Base-by-base conservation (phyloP, 1,140 invertebrate species). In the Drosophila willistoni region DNA sequence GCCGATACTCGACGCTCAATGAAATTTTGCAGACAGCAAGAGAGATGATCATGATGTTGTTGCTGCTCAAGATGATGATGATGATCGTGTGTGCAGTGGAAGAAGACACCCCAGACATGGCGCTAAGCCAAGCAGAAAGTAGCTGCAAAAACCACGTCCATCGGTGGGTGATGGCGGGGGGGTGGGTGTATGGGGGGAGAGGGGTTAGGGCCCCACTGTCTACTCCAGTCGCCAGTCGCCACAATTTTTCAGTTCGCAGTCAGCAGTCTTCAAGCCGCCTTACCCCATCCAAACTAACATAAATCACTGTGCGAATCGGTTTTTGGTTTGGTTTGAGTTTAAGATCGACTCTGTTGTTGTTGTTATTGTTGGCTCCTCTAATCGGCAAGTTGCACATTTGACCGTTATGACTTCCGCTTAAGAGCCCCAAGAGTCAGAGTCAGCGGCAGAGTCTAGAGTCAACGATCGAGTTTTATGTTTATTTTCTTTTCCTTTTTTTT, bases 371-470 rank as follows among this genome's bases (percentile, higher is more conserved):
- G 39, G 17, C 44, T 56, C 59, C 73, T 62, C 68, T 80, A 76
- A 79, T 68, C 59, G 29, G 62, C 61, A 44, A 73, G 34, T 39
- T 66, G 73, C 78, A 73, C 65, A 54, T 55, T 65, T 81, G 82
- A 85, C 82, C 82, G 82, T 86, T 85, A 85, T 78, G 78, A 85
- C 82, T 85, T 85, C 82, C 82, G 82, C 78, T 76, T 36, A 14
- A 55, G 65, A 67, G 44, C 17, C 19, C 19, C 44, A 19, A 25
- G 44, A 39, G 36, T 13, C 36, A 13, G 36, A 12, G 17, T 22
- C 44, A 51, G 44, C 79, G 81, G 3, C 44, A 51, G 44, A 83
- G 81, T 84, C 81, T 19, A 51, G 44, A 83, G 81, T 84, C 81
- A 84, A 80, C 70, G 81, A 77, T 81, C 78, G 42, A 39, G 56